Base-by-base conservation (phyloP, 2,113 vertebrate genomes). In the Indri indri region DNA sequence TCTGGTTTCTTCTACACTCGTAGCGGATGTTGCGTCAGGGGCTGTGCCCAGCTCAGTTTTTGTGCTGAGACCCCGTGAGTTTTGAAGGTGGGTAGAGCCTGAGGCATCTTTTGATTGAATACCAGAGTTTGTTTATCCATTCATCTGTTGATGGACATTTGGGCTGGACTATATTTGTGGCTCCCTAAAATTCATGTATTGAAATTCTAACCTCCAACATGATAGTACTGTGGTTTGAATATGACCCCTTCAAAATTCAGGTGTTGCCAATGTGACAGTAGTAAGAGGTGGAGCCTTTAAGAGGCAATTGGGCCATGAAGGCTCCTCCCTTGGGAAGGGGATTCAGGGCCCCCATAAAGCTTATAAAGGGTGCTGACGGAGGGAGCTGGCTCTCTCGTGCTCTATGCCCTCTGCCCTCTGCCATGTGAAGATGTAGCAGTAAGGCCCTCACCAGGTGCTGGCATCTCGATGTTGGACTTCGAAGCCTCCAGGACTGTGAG, bases 11-110 rank as follows among this genome's bases (percentile, higher is more conserved):
- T 88, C 76, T 89, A 3, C 54, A 66, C 0, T 0, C 45, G 14
- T 71, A 80, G 87, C 79, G 73, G 73, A n/a, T 93, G 87, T 95
- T 93, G 93, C 94, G 90, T 97, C 34, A 71, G 59, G 73, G 86
- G 89, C 61, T 8, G 16, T 82, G 8, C 90, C 90, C 45, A 65
- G 34, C 61, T 54, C 22, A 10, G 0, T 40, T n/a, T 95, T 14
- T 34, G 18, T 76, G 52, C 47, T n/a, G 32, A 23, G 37, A 57
- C 8, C 14, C 20, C 12, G 5, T n/a, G 27, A 52, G 11, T 14
- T 42, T 12, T 11, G 13, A 61, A 88, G 47, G 2, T 83, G 25
- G 13, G 32, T 52, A 27, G n/a, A 65, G 52, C 16, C 20, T 45
- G n/a, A 90, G 70, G 34, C 22, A 7, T 68, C 57, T 70, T 81